Conservation (phyloP, 2,888 invertebrate species). For the Trachelus tabidus region DNA sequence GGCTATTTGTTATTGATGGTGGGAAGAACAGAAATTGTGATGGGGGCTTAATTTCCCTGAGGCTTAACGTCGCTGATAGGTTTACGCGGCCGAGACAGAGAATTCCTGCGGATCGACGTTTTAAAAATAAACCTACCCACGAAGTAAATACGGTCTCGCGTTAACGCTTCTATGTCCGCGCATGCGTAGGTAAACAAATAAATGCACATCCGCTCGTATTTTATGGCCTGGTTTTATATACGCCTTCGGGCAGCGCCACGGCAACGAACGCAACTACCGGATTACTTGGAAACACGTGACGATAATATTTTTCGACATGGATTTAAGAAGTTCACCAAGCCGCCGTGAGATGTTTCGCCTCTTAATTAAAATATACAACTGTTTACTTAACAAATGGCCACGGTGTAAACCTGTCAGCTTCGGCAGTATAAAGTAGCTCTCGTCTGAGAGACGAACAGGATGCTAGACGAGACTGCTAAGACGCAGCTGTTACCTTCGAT, state of each 20-base stretch:
- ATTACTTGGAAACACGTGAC: slow-evolving; percentile 12
- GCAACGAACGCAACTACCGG: not conserved
- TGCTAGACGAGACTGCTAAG: not conserved
- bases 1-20: not conserved
- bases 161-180: slow-evolving; percentile 1
- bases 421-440: slow-evolving; percentile 14
- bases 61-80: not conserved
- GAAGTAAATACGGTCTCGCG: slow-evolving; percentile 3
- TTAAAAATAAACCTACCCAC: not conserved
- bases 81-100: not conserved
- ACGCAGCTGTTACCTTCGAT: slow-evolving; percentile 17
- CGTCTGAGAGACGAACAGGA: slow-evolving; percentile 22
- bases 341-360: slow-evolving; percentile 14
- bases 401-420: slow-evolving; percentile 27
- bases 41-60: not conserved
- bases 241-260: not conserved
- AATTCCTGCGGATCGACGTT: not conserved
- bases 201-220: slow-evolving; percentile 5
- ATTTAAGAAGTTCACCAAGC: slow-evolving; percentile 20
- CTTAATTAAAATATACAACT: slow-evolving; percentile 30
- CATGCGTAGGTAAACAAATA: slow-evolving; percentile 5
- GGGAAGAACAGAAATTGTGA: not conserved
- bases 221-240: not conserved
- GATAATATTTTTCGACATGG: slow-evolving; percentile 20
- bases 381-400: slow-evolving; percentile 30